Conservation (phyloP, 1,140 invertebrate genomes). For the Leptopilina clavipes region DNA sequence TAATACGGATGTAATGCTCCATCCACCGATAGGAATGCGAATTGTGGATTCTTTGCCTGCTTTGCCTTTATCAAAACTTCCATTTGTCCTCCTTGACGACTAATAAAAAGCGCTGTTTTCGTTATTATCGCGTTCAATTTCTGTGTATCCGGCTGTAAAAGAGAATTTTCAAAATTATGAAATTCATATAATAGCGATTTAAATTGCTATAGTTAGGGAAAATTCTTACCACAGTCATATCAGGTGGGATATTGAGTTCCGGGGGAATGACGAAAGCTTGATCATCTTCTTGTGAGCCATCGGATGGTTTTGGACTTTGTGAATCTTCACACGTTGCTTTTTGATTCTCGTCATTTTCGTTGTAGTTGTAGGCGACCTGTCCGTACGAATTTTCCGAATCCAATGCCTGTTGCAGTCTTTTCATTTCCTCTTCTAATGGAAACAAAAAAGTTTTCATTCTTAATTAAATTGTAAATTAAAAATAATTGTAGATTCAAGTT, state of each 20-base stretch:
- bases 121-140: slow-evolving; percentile 97
- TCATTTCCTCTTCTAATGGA: slow-evolving; percentile 93
- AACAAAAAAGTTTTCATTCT: slow-evolving; percentile 28
- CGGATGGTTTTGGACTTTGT: slow-evolving; percentile 66
- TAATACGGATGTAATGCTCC: slow-evolving; percentile 93
- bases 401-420: slow-evolving; percentile 86
- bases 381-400: slow-evolving; percentile 82
- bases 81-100: slow-evolving; percentile 95
- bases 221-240: slow-evolving; percentile 82
- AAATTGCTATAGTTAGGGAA: slow-evolving; percentile 16
- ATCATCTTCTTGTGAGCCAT: slow-evolving; percentile 77
- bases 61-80: slow-evolving; percentile 98
- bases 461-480: no score
- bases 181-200: no score
- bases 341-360: slow-evolving; percentile 72
- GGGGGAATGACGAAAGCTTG: slow-evolving; percentile 82
- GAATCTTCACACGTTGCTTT: slow-evolving; percentile 64
- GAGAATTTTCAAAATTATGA: slow-evolving; percentile 20
- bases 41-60: slow-evolving; percentile 94
- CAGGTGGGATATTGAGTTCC: slow-evolving; percentile 83
- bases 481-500: no score
- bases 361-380: slow-evolving; percentile 90
- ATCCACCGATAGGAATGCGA: slow-evolving; percentile 93
- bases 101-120: slow-evolving; percentile 96
- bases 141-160: slow-evolving; percentile 89